A percentile compares a stretch with the other conserved stretches of the same genome.
phyloP scores from a whole-genome alignment of 2,113 vertebrate species.

The Dissostichus mawsoni region DNA sequence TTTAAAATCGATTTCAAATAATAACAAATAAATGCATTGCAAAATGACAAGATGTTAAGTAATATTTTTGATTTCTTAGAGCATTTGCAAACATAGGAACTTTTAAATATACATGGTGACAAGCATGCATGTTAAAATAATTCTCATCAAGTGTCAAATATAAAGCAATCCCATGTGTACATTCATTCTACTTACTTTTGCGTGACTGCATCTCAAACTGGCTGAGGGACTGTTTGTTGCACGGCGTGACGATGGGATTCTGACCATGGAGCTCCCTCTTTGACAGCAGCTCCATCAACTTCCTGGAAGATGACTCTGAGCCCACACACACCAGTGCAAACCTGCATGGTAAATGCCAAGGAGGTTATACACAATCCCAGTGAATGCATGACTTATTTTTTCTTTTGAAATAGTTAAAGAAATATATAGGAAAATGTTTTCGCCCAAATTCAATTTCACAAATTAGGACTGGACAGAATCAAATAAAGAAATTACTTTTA shows the following conservation, averaged over 20 bases:
- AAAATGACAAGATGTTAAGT: too few species aligned
- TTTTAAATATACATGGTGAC: not conserved
- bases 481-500: not conserved
- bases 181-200: conserved; percentile 90
- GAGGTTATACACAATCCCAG: conserved; percentile 4
- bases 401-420: not conserved
- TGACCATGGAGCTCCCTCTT: conserved; percentile 98
- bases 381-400: not conserved
- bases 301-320: conserved; percentile 96
- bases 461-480: not conserved
- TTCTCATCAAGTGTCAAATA: too few species aligned
- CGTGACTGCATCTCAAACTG: conserved; percentile 99
- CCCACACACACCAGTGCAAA: conserved; percentile 98
- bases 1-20: not conserved
- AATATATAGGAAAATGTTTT: too few species aligned
- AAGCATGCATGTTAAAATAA: too few species aligned
- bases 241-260: conserved; percentile 97
- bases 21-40: not conserved
- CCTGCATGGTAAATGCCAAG: conserved; percentile 71
- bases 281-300: conserved; percentile 95
- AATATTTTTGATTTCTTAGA: not conserved
- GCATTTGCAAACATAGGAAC: not conserved
- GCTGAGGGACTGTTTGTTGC: conserved; percentile 99
- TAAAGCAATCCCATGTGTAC: not conserved
- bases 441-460: not conserved